Evolutionary conservation across 1,140 invertebrate genomes (phyloP).

Genomic region (Papilio machaon): DNA sequence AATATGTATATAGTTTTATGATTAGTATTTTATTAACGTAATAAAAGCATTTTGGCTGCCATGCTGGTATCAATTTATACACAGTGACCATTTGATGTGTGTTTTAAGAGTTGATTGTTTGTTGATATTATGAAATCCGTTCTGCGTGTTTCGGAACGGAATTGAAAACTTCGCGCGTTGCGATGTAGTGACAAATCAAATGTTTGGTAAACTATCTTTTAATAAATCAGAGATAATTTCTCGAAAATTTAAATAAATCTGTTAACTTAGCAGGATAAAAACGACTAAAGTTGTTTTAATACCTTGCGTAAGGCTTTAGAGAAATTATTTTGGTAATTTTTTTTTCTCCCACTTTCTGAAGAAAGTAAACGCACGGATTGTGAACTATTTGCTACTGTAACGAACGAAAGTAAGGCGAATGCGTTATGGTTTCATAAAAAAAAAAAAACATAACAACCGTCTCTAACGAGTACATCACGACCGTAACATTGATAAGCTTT

Average conservation of each 20-base stretch:
- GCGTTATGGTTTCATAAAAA: neutral
- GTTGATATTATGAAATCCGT: constrained; percentile 36
- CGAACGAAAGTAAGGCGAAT: constrained; percentile 14
- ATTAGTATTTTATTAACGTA: too few species aligned
- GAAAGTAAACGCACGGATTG: neutral
- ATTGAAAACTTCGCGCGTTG: constrained; percentile 5
- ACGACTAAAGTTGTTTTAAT: neutral
- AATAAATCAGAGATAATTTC: neutral
- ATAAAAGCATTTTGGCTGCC: too few species aligned
- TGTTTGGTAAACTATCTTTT: constrained; percentile 19
- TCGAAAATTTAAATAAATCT: too few species aligned
- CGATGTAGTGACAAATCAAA: neutral
- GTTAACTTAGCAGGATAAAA: too few species aligned
- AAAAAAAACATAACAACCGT: constrained; percentile 2
- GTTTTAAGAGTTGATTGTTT: constrained; percentile 2
- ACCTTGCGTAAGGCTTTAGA: neutral
- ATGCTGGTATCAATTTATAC: too few species aligned
- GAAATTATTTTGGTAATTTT: neutral
- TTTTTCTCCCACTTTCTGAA: neutral
- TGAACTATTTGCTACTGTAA: neutral
- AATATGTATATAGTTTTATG: too few species aligned
- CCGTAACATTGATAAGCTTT: constrained; percentile 13
- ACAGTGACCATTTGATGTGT: neutral
- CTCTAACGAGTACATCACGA: neutral
- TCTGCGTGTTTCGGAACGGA: constrained; percentile 22